Evolutionary conservation across 2,113 vertebrate species (phyloP), one percentile per base, ranked within the genome.

Genomic region (Rhadina sibilatrix): DNA sequence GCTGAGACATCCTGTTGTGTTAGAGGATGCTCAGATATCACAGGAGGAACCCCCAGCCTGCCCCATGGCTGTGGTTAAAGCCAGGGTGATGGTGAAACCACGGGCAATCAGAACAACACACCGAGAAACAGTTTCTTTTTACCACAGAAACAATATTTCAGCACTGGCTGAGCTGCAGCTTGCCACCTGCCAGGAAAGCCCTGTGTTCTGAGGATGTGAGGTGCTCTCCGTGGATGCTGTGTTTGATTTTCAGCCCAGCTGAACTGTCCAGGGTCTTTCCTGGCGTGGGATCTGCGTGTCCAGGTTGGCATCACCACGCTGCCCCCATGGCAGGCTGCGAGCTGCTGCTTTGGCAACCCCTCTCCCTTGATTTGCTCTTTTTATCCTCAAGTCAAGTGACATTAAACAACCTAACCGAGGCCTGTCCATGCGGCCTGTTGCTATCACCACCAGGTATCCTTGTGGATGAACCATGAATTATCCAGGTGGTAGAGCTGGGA

Each of bases 131-230:
- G 31, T 74, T 91, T 87, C 17, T 18, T 50, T 83, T 59, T 20
- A 7, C 15, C 30, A 17, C 25, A 35, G 76, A 63, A 89, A 76
- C 2, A 7, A 2, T 76, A 44, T 71, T 83, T 68, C 1, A 1
- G 57, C 50, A 2, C 33, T 54, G 42, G 2, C 53, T 31, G 47
- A 63, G 70, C 38, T 33, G 70, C 66, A 37, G 60, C 53, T 49
- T 12, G 49, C 59, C 18, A 11, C 66, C 68, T 50, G 44, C 6
- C 8, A 22, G 79, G 31, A 54, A 18, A 52, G 17, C 59, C 44
- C 22, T 1, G 50, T 0, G 7, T 2, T 5, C 76, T 50, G 5
- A 33, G 63, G 46, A 12, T 5, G 3, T 2, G 2, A 0, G 0
- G 22, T 7, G 66, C 52, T 42, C 9, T 3, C 8, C 0, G 4